Conservation (phyloP, 64 coral and sea anemone species). For the Stylophora pistillata region DNA sequence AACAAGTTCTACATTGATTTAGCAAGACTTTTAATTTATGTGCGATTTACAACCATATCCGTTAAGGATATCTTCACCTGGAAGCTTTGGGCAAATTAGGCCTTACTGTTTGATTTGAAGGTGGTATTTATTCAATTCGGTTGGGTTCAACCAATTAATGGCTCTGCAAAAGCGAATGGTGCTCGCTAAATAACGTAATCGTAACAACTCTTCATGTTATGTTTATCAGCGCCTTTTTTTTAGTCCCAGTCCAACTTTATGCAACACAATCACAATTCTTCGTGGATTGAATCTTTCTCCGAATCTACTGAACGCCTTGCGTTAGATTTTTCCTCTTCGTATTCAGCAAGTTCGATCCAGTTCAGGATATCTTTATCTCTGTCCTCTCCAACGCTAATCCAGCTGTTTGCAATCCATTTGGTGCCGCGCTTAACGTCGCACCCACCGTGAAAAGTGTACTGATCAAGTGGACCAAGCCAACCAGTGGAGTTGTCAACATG, state of each 20-base stretch:
- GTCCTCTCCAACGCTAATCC: constrained; percentile 86
- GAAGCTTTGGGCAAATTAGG: too few relatives aligned
- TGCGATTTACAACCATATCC: too few relatives aligned
- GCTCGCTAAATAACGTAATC: too few relatives aligned
- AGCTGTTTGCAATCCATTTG: constrained; percentile 96
- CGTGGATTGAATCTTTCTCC: neutral
- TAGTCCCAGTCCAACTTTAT: neutral
- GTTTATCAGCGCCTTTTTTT: too few relatives aligned
- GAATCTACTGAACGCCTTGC: neutral
- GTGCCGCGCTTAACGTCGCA: constrained; percentile 76
- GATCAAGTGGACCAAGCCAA: constrained; percentile 84
- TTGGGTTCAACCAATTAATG: too few relatives aligned
- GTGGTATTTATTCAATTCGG: too few relatives aligned
- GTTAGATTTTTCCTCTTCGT: neutral
- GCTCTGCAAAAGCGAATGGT: too few relatives aligned
- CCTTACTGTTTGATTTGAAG: too few relatives aligned
- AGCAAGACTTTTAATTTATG: too few relatives aligned
- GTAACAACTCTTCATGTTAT: too few relatives aligned
- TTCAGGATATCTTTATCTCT: constrained; percentile 69
- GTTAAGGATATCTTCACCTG: too few relatives aligned
- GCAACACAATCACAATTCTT: neutral
- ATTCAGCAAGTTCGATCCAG: constrained; percentile 67
- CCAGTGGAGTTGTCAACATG: constrained; percentile 51
- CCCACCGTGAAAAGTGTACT: constrained; percentile 83
- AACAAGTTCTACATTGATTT: too few relatives aligned